phyloP scores from a whole-genome alignment of 2,113 vertebrate genomes.

The Abramis brama region DNA sequence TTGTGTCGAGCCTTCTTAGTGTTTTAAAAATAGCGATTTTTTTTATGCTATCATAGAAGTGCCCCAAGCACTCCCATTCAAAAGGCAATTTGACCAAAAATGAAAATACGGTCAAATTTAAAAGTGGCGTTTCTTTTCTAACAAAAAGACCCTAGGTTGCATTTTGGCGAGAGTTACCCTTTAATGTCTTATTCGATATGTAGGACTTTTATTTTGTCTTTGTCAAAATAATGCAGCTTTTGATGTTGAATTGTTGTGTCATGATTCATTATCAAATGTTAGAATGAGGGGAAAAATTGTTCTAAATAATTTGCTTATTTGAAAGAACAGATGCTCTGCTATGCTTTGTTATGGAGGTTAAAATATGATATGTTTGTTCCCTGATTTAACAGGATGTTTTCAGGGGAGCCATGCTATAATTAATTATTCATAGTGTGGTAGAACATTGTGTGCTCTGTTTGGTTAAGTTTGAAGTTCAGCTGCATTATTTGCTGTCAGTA shows the following conservation, averaged over 20 bases:
- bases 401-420: conserved; percentile 14
- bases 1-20: too few species aligned
- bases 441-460: conserved; percentile 18
- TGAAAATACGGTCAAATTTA: too few species aligned
- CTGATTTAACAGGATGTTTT: conserved; percentile 29
- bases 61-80: too few species aligned
- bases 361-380: not conserved
- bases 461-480: conserved; percentile 7
- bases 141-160: too few species aligned
- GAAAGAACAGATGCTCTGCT: not conserved
- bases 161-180: too few species aligned
- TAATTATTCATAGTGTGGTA: conserved; percentile 5
- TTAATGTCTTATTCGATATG: not conserved
- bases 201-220: conserved; percentile 7
- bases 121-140: too few species aligned
- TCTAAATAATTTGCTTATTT: conserved; percentile 9
- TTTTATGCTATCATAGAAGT: too few species aligned
- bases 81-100: too few species aligned
- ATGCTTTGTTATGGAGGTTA: not conserved
- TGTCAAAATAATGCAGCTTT: conserved; percentile 2
- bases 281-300: not conserved
- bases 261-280: not conserved
- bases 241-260: not conserved
- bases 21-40: too few species aligned
- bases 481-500: conserved; percentile 24